Evolutionary conservation across 2,888 invertebrate genomes (phyloP).

Genomic region (Drosophila borborema): DNA sequence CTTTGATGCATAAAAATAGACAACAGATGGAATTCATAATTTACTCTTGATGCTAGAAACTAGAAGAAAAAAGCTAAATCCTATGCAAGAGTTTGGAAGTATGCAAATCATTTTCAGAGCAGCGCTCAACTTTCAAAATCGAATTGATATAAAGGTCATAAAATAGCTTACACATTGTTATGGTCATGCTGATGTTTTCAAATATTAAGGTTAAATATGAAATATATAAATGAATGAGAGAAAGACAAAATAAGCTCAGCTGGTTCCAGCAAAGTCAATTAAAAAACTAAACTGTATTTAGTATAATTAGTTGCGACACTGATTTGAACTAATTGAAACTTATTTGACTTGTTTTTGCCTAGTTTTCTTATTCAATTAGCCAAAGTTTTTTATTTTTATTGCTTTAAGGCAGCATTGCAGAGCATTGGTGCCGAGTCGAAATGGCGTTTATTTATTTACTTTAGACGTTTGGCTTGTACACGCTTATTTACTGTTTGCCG

Average conservation of each 20-base stretch:
- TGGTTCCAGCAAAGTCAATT: too few relatives aligned
- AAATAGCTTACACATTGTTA: neutral
- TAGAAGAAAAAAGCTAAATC: too few relatives aligned
- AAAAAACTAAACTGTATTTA: too few relatives aligned
- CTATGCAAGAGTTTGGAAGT: too few relatives aligned
- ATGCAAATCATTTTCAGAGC: too few relatives aligned
- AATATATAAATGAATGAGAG: neutral
- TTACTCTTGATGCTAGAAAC: too few relatives aligned
- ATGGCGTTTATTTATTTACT: constrained; percentile 68
- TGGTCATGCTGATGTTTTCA: neutral
- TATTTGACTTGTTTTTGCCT: constrained; percentile 57
- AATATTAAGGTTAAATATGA: too few relatives aligned
- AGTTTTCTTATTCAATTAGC: constrained; percentile 66
- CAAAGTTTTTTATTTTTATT: constrained; percentile 38
- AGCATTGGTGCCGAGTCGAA: constrained; percentile 34
- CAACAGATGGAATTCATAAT: too few relatives aligned
- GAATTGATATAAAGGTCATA: neutral
- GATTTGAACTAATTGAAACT: constrained; percentile 54
- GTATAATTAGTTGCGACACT: constrained; percentile 51
- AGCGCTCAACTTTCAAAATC: neutral
- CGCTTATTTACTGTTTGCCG: constrained; percentile 72
- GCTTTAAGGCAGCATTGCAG: constrained; percentile 41
- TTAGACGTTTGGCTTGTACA: constrained; percentile 54
- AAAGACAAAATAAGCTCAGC: too few relatives aligned
- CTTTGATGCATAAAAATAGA: too few relatives aligned